Percentiles rank a stretch among this genome's conserved stretches.
Evolutionary conservation across 2,113 vertebrate genomes (phyloP).

Genomic region (Pongo abelii): DNA sequence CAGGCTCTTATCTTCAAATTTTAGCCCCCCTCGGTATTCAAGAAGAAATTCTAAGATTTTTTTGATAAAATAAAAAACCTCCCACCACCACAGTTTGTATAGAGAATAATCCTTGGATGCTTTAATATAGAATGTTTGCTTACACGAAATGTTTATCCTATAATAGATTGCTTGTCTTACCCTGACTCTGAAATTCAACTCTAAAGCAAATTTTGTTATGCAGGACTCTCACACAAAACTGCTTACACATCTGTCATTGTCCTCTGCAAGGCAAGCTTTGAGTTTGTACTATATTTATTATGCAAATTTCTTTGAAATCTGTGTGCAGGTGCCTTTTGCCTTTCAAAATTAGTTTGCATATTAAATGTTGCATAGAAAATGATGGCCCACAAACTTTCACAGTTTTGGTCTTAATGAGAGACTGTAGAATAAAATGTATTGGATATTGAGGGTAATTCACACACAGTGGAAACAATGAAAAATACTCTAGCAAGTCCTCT

Average conservation of each 20-base stretch:
- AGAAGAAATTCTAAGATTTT: neutral
- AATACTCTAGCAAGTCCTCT: slow-evolving; percentile 17
- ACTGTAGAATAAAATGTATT: slow-evolving; percentile 51
- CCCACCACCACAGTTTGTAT: neutral
- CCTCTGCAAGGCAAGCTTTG: slow-evolving; percentile 78
- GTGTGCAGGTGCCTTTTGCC: slow-evolving; percentile 76
- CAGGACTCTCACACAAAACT: slow-evolving; percentile 74
- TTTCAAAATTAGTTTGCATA: slow-evolving; percentile 83
- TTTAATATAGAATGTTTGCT: slow-evolving; percentile 28
- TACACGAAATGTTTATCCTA: slow-evolving; percentile 58
- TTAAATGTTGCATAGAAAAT: slow-evolving; percentile 75
- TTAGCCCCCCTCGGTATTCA: neutral
- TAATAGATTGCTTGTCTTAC: slow-evolving; percentile 68
- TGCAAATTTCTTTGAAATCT: slow-evolving; percentile 83
- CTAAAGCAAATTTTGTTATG: slow-evolving; percentile 74
- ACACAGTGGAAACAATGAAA: slow-evolving; percentile 60
- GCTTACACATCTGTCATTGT: slow-evolving; percentile 79
- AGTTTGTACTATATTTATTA: slow-evolving; percentile 78
- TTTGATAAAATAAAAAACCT: neutral
- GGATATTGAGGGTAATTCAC: slow-evolving; percentile 60
- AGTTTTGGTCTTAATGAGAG: slow-evolving; percentile 65
- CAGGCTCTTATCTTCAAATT: neutral
- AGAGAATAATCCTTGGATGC: neutral
- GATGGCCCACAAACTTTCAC: slow-evolving; percentile 65
- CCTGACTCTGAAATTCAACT: slow-evolving; percentile 75